phyloP scores from a whole-genome alignment of 2,888 invertebrate species.

The Acleris literana region DNA sequence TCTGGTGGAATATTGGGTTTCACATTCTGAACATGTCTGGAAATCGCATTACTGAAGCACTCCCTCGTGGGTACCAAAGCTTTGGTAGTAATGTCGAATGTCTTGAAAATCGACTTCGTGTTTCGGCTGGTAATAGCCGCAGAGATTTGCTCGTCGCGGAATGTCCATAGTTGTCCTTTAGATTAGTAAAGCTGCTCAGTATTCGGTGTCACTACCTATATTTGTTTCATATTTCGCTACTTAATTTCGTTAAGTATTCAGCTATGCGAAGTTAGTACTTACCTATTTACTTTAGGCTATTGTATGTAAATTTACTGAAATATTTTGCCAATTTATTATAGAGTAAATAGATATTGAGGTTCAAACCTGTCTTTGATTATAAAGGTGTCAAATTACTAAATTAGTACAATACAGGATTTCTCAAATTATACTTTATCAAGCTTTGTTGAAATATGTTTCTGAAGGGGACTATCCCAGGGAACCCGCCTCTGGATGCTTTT shows the following conservation, averaged over 20 bases:
- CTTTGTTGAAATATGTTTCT: background rate
- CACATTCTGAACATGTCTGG: slow-evolving; percentile 68
- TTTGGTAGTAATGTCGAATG: slow-evolving; percentile 49
- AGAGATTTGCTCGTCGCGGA: slow-evolving; percentile 5
- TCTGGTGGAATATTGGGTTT: slow-evolving; percentile 70
- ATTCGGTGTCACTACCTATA: background rate
- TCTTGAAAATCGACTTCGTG: slow-evolving; percentile 44
- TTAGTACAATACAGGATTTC: background rate
- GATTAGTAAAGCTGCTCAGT: background rate
- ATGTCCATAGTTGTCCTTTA: slow-evolving; percentile 2
- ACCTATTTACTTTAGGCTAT: no score
- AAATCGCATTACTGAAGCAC: slow-evolving; percentile 70
- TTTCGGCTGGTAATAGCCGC: slow-evolving; percentile 17
- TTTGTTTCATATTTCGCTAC: no score
- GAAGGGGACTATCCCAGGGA: background rate
- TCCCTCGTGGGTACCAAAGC: slow-evolving; percentile 55
- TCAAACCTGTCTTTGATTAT: no score
- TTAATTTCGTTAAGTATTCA: no score
- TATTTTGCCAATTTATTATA: no score
- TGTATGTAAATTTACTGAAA: no score
- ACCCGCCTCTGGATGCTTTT: background rate
- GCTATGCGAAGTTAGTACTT: no score
- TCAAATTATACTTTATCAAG: background rate
- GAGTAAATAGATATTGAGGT: no score
- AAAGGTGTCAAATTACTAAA: no score